A percentile compares a stretch with the other conserved stretches of the same genome.
Conservation (phyloP, 2,888 invertebrate genomes). For the Rhopalosiphum nymphaeae region DNA sequence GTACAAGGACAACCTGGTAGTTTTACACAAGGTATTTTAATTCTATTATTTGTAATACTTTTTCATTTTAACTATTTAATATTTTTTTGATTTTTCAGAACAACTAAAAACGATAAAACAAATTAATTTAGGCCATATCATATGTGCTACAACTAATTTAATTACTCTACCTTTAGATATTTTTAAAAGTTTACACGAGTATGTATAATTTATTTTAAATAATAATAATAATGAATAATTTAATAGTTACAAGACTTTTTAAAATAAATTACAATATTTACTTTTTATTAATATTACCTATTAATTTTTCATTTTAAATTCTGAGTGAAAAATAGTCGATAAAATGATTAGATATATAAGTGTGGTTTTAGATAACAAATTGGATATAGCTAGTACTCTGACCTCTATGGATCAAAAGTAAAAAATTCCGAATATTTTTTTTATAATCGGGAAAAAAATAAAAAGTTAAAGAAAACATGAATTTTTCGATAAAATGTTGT, state of each 20-base stretch:
- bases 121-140: conserved; percentile 52
- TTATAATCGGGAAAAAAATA: too few species aligned
- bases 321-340: too few species aligned
- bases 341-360: too few species aligned
- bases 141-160: conserved; percentile 51
- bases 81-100: conserved; percentile 45
- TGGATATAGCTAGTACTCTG: too few species aligned
- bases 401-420: too few species aligned
- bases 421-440: too few species aligned
- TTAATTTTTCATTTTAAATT: too few species aligned
- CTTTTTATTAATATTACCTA: not conserved
- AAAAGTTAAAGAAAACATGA: too few species aligned
- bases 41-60: not conserved
- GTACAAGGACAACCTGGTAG: conserved; percentile 57
- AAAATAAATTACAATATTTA: not conserved
- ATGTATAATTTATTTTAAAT: conserved; percentile 29
- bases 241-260: not conserved
- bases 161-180: conserved; percentile 25
- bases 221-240: not conserved
- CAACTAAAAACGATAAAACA: conserved; percentile 47
- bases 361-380: too few species aligned
- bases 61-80: not conserved
- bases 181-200: conserved; percentile 49
- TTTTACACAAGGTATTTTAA: conserved; percentile 43
- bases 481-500: too few species aligned